Percentiles rank a stretch among this genome's conserved stretches.
Evolutionary conservation across 2,888 invertebrate species (phyloP).

Genomic region (Synergus japonicus): DNA sequence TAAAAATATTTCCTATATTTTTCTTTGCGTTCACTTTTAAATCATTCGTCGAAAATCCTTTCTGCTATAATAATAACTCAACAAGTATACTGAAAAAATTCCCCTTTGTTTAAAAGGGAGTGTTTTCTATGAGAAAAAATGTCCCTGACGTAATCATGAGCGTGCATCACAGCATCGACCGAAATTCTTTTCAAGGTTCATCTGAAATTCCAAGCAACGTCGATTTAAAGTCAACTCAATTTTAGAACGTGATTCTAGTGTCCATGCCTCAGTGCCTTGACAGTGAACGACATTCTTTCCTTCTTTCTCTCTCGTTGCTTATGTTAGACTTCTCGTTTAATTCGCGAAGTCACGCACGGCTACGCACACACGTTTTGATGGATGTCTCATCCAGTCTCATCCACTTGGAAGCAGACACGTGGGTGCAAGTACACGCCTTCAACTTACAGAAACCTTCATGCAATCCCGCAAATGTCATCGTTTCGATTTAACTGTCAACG

Average conservation of each 20-base stretch:
- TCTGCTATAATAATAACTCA: not conserved
- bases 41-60: not conserved
- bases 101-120: not conserved
- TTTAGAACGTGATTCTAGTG: slow-evolving; percentile 47
- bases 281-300: slow-evolving; percentile 63
- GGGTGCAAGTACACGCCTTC: slow-evolving; percentile 38
- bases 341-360: slow-evolving; percentile 46
- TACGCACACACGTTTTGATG: slow-evolving; percentile 22
- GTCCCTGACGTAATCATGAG: slow-evolving; percentile 17
- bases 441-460: slow-evolving; percentile 33
- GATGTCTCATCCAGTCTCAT: slow-evolving; percentile 11
- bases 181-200: slow-evolving; percentile 40
- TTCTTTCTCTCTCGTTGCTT: slow-evolving; percentile 45
- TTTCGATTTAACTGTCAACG: slow-evolving; percentile 46
- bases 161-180: slow-evolving; percentile 25
- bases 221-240: slow-evolving; percentile 49
- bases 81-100: not conserved
- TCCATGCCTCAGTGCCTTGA: slow-evolving; percentile 46
- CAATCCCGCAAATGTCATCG: slow-evolving; percentile 43
- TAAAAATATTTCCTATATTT: not conserved
- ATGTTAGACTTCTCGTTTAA: slow-evolving; percentile 42
- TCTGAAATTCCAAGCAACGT: slow-evolving; percentile 41
- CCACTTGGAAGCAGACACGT: slow-evolving; percentile 42
- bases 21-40: not conserved
- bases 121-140: slow-evolving; percentile 5